Conservation (phyloP, 2,113 vertebrate genomes). For the Ophthalmolycus amberensis region DNA sequence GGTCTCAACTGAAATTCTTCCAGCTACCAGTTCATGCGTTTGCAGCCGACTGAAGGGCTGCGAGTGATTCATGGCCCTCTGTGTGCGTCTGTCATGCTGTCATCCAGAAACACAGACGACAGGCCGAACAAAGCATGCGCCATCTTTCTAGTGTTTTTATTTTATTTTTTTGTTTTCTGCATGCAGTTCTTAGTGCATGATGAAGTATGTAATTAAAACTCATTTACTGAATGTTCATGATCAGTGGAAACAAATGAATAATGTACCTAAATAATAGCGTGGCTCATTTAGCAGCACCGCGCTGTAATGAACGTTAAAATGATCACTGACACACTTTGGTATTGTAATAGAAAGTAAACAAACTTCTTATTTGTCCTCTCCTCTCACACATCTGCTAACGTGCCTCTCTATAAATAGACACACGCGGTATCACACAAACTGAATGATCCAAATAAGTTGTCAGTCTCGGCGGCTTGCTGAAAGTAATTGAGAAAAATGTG, state of each 20-base stretch:
- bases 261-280: slow-evolving; percentile 20
- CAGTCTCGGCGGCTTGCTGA: not conserved
- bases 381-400: not conserved
- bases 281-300: slow-evolving; percentile 11
- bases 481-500: not conserved
- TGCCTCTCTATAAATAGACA: not conserved
- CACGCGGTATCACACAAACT: too few species aligned
- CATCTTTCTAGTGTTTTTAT: slow-evolving; percentile 17
- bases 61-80: slow-evolving; percentile 47
- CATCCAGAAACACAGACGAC: slow-evolving; percentile 26
- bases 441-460: not conserved
- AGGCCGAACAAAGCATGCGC: slow-evolving; percentile 43
- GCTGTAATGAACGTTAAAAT: slow-evolving; percentile 3
- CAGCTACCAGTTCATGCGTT: slow-evolving; percentile 34
- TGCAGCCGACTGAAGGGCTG: slow-evolving; percentile 31
- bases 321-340: not conserved
- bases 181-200: slow-evolving; percentile 9
- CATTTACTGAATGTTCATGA: slow-evolving; percentile 19
- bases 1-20: slow-evolving; percentile 12
- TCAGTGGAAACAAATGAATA: slow-evolving; percentile 31
- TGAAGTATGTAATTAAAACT: slow-evolving; percentile 35
- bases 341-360: not conserved
- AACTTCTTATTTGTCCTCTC: not conserved
- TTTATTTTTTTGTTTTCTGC: slow-evolving; percentile 25
- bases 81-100: slow-evolving; percentile 36